Evolutionary conservation across 2,113 vertebrate genomes (phyloP).

Genomic region (Acanthochromis polyacanthus): DNA sequence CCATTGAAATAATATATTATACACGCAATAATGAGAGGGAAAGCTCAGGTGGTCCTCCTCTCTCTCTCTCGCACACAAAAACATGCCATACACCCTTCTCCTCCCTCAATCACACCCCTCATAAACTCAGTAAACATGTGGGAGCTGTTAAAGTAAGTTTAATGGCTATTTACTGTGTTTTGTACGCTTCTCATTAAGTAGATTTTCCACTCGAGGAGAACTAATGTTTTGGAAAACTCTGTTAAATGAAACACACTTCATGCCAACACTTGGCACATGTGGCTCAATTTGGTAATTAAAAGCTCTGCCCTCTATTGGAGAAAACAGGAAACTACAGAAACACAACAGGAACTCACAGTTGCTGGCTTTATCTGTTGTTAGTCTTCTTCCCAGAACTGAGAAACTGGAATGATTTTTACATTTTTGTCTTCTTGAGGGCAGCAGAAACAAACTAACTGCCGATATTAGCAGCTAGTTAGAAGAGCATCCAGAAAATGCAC

Average conservation of each 20-base stretch:
- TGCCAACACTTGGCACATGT: conserved; percentile 78
- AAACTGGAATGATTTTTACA: not conserved
- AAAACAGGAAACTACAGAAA: conserved; percentile 32
- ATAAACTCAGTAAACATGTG: conserved; percentile 84
- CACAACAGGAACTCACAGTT: conserved; percentile 1
- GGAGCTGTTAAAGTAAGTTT: conserved; percentile 81
- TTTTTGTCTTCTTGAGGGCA: too few relatives aligned
- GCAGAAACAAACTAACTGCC: too few relatives aligned
- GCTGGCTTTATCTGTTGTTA: not conserved
- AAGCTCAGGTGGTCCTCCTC: conserved; percentile 50
- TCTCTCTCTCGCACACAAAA: conserved; percentile 40
- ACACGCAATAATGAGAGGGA: conserved; percentile 40
- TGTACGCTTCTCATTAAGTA: conserved; percentile 83
- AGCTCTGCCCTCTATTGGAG: conserved; percentile 56
- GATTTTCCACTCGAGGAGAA: conserved; percentile 85
- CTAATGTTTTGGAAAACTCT: conserved; percentile 84
- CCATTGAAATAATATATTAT: conserved; percentile 47
- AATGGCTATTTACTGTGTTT: conserved; percentile 87
- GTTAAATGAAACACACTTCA: conserved; percentile 73
- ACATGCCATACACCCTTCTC: conserved; percentile 53
- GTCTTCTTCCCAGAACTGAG: not conserved
- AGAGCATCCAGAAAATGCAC: too few relatives aligned
- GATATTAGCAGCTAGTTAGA: too few relatives aligned
- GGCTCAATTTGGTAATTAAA: conserved; percentile 66
- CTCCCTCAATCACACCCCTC: conserved; percentile 79